Evolutionary conservation across 2,888 invertebrate species (phyloP), one percentile per base, ranked within the genome.

Genomic region (Sminthurinus aureus): DNA sequence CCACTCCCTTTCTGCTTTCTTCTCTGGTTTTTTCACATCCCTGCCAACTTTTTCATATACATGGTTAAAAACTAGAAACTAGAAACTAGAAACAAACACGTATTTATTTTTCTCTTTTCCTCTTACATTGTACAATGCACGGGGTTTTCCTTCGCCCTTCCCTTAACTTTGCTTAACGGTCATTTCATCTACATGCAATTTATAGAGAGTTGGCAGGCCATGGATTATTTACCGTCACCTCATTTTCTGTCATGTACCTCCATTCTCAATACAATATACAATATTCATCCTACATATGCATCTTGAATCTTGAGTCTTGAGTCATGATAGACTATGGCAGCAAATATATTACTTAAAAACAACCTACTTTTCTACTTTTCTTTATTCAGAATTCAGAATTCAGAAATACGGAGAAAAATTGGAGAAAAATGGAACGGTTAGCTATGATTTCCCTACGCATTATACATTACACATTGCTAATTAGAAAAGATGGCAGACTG

Each of bases 181-280:
- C 76, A 83, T 77, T 79, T 83, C 79, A 83, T 83, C 79, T 74
- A 74, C 64, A 64, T 81, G 71, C 74, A 81, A 81, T 81, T 74
- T 74, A 81, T 74, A 38, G 38, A 38, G 38, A 38, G 38, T 38
- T 73, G 58, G 52, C 81, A 74, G 74, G 81, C 74, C 81, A 74
- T 75, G 81, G 81, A 81, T 81, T 81, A 64, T 75, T 75, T 75
- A 77, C n/a, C 82, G 77, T 82, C 82, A 78, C 77, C 82, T 77
- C 67, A 24, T 38, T 38, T 38, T 38, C 38, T 38, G 38, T 6
- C 38, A 38, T 38, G 38, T 38, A 38, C 38, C 38, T 38, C 1
- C 38, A 38, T 64, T 81, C 6, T 38, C 1, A 1, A 38, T 38
- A 38, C 6, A n/a, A n/a, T n/a, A n/a, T 67, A 13, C 64, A 13